Evolutionary conservation across 2,888 invertebrate genomes (phyloP).

Genomic region (Malthinus flaveolus): DNA sequence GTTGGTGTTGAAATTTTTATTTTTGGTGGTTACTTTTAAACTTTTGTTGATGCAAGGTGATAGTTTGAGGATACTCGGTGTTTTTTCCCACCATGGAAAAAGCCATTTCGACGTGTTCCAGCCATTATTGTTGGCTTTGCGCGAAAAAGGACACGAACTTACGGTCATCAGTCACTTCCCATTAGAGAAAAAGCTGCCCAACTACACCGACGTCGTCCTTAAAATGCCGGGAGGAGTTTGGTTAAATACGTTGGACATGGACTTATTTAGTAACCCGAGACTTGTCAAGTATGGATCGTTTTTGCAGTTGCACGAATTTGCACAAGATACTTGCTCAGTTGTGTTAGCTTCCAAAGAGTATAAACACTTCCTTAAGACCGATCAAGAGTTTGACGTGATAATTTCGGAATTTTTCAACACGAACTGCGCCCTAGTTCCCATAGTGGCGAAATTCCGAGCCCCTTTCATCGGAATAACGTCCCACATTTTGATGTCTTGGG

Average conservation of each 20-base stretch:
- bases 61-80: constrained; percentile 60
- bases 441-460: constrained; percentile 64
- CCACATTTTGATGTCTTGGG: constrained; percentile 55
- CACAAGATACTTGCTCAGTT: constrained; percentile 17
- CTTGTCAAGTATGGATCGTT: constrained; percentile 1
- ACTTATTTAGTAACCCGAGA: background rate
- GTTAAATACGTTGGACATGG: background rate
- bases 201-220: constrained; percentile 65
- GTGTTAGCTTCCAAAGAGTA: constrained; percentile 37
- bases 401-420: constrained; percentile 72
- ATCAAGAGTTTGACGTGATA: constrained; percentile 66
- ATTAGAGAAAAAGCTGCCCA: constrained; percentile 53
- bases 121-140: constrained; percentile 63
- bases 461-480: constrained; percentile 59
- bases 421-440: constrained; percentile 65
- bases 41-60: background rate
- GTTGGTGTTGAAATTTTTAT: no score
- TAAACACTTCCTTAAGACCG: constrained; percentile 9
- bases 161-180: constrained; percentile 71
- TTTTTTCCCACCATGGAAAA: constrained; percentile 70
- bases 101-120: constrained; percentile 71
- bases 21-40: no score
- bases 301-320: constrained; percentile 11
- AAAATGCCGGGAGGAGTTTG: background rate
- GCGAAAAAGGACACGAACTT: constrained; percentile 65